phyloP scores from a whole-genome alignment of 30 jellyfish, hydroid and myxozoan species.

The Euphysa ruthae region DNA sequence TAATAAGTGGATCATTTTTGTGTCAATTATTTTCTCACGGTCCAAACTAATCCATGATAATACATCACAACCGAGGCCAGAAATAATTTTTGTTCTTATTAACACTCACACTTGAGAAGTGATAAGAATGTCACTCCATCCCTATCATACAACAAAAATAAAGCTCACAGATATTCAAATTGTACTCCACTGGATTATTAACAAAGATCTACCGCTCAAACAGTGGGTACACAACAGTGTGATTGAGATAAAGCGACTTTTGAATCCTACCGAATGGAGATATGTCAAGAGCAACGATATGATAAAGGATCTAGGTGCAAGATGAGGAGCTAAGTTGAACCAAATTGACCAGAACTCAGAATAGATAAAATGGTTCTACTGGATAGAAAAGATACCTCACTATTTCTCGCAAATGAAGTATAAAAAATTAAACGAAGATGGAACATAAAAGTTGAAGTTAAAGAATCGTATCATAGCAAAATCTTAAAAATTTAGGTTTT shows the following conservation, averaged over 20 bases:
- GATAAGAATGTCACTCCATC: constrained; percentile 1
- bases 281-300: constrained; percentile 9
- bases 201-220: constrained; percentile 14
- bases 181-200: constrained; percentile 13
- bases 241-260: constrained; percentile 5
- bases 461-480: no score
- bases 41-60: not conserved
- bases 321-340: constrained; percentile 20
- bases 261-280: not conserved
- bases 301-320: constrained; percentile 25
- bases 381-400: not conserved
- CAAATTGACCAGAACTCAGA: constrained; percentile 5
- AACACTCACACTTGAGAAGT: constrained; percentile 25
- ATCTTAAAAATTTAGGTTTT: no score
- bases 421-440: no score
- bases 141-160: not conserved
- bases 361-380: constrained; percentile 8
- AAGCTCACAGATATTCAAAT: constrained; percentile 28
- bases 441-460: no score
- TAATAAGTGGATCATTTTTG: no score
- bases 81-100: not conserved
- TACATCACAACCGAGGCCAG: constrained; percentile 21
- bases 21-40: constrained; percentile 11
- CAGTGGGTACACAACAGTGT: constrained; percentile 22
- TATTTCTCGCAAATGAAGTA: not conserved